A percentile compares a stretch with the other conserved stretches of the same genome.
Conservation (phyloP, 2,888 invertebrate species). For the Aphelenchoides bicaudatus region DNA sequence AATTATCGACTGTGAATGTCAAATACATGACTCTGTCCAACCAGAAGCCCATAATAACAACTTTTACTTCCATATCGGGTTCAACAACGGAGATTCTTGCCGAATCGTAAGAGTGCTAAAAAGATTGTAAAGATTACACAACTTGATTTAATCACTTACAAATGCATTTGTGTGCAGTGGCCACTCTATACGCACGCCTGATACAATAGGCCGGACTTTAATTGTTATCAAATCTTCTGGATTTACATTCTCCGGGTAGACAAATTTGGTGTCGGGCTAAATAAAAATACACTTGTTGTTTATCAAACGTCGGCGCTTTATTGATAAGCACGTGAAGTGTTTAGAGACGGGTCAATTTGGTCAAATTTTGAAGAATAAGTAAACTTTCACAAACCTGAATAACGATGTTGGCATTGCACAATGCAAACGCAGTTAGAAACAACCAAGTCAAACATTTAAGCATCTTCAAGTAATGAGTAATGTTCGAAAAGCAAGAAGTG, state of each 20-base stretch:
- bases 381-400: neutral
- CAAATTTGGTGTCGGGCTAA: conserved; percentile 12
- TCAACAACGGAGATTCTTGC: conserved; percentile 44
- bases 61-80: conserved; percentile 35
- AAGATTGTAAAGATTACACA: neutral
- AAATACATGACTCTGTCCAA: conserved; percentile 37
- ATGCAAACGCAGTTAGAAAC: too few species aligned
- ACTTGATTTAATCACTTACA: conserved; percentile 27
- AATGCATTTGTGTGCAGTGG: conserved; percentile 35
- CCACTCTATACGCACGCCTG: conserved; percentile 45
- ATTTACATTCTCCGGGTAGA: conserved; percentile 29
- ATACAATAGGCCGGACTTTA: conserved; percentile 43
- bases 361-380: too few species aligned
- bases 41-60: conserved; percentile 44
- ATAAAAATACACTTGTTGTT: too few species aligned
- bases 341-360: too few species aligned
- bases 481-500: too few species aligned
- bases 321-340: too few species aligned
- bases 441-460: too few species aligned
- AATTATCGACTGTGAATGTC: conserved; percentile 41
- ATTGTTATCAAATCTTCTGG: conserved; percentile 39
- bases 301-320: too few species aligned
- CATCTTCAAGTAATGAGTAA: too few species aligned
- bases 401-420: neutral
- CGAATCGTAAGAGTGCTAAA: conserved; percentile 25